Conservation (phyloP, 2,797 vertebrate species). For the Cygnus olor region DNA sequence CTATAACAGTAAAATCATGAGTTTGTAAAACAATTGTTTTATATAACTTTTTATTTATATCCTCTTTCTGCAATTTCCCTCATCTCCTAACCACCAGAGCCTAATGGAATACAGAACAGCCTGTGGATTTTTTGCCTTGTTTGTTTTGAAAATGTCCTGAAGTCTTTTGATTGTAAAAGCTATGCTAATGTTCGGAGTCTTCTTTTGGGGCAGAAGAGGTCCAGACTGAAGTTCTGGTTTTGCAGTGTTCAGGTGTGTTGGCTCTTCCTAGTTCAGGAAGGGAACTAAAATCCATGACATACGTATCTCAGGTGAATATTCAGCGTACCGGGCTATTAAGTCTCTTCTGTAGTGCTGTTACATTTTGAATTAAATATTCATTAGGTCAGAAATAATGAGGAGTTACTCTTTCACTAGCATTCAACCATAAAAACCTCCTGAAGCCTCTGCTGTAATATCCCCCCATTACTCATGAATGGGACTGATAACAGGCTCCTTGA, state of each 20-base stretch:
- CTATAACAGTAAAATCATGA: slow-evolving; percentile 18
- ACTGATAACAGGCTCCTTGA: neutral
- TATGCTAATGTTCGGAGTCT: neutral
- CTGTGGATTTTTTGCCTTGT: slow-evolving; percentile 12
- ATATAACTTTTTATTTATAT: slow-evolving; percentile 13
- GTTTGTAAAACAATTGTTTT: slow-evolving; percentile 30
- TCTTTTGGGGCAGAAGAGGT: neutral
- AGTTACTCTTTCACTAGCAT: neutral
- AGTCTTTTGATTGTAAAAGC: neutral
- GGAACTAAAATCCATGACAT: neutral
- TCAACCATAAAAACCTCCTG: neutral
- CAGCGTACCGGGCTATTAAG: neutral
- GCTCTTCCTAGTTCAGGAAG: neutral
- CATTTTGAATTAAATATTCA: slow-evolving; percentile 34
- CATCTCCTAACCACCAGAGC: neutral
- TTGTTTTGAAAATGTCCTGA: neutral
- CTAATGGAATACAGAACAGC: neutral
- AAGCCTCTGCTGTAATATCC: slow-evolving; percentile 17
- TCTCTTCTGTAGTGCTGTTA: neutral
- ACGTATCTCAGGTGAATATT: neutral
- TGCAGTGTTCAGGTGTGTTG: neutral
- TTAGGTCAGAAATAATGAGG: slow-evolving; percentile 15
- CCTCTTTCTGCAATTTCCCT: neutral
- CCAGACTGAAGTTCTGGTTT: neutral
- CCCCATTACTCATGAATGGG: neutral